Evolutionary conservation across 2,888 invertebrate species (phyloP), one percentile per base, ranked within the genome.

Genomic region (Rhingia rostrata): DNA sequence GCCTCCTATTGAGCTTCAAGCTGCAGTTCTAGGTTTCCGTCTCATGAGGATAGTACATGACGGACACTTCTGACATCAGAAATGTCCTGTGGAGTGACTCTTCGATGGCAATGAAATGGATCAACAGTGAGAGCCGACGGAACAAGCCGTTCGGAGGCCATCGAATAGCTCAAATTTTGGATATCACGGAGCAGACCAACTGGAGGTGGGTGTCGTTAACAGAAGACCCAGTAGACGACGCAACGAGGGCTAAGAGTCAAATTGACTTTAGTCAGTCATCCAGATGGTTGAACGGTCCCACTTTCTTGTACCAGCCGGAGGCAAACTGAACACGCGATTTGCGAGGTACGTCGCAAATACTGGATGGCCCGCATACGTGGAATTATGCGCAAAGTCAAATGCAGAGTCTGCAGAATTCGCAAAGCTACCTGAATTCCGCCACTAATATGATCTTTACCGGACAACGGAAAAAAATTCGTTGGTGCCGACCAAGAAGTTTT

Each of bases 181-280:
- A 85, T 7, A 33, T 35, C 7, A 77, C 81, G 6, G 39, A 67
- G 32, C 45, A 69, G 63, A 72, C 66, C 35, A 75, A 86, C n/a
- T 88, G 88, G 86, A 64, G 74, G 14, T 87, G 87, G 82, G 83
- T 88, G 30, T 86, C 87, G 7, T 75, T 86, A 7, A 84, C 79
- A 35, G 14, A 67, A 37, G 88, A 87, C 69, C 74, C 85, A 10
- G 86, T 87, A 43, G 87, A 88, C 75, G 84, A 79, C 41, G 82
- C 86, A 10, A 86, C 86, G 9, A 86, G 86, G 63, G 39, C 70
- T 51, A 67, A 47, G 10, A 61, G 70, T 45, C 37, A 78, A 7
- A 12, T 60, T 14, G 53, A 60, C 33, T 58, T 63, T 56, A 63
- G 60, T 41, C 49, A 47, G 58, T 56, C 32, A 81, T 32, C 86